Base-by-base conservation (phyloP, 2,888 invertebrate species). In the Ectropis crepuscularia region DNA sequence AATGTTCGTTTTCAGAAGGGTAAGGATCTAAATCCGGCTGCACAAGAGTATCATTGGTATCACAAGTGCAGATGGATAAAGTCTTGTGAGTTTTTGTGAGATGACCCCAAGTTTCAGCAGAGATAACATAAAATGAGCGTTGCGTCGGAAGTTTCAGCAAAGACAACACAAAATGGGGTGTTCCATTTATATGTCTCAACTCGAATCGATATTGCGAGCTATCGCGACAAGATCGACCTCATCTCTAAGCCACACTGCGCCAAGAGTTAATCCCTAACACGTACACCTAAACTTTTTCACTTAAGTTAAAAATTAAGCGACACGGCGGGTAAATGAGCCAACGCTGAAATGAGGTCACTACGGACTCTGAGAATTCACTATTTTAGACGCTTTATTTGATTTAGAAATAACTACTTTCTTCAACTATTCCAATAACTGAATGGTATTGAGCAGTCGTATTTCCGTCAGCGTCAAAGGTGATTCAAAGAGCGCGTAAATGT, bases 291-390 rank as follows among this genome's bases (percentile, higher is more conserved):
- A 69, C 75, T 77, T 82, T 80, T 80, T 81, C 79, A 82, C 76
- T 84, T 77, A 81, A 80, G 78, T 83, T 77, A 75, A 85, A 83
- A 83, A 85, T 84, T 83, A 83, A 85, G 80, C 83, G 73, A 75
- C 75, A 77, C 77, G 74, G 75, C 73, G 73, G 74, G 78, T 73
- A 81, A 83, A 83, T 82, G 84, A 85, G 81, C 78, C 75, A 71
- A 69, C 77, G 66, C 77, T 63, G 69, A 72, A 80, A 80, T 74
- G 79, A 78, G 81, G 78, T 78, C 77, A 46, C 43, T 49, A 10
- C 51, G 9, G 54, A 58, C 49, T 42, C 51, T 75, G 77, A 83
- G 78, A 81, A 79, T 81, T 81, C 59, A 66, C 66, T 43, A 47
- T 58, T 65, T 58, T 47, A 47, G 61, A 12, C 39, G 54, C 43